Conservation (phyloP, 2,113 vertebrate species). For the Saccopteryx leptura region DNA sequence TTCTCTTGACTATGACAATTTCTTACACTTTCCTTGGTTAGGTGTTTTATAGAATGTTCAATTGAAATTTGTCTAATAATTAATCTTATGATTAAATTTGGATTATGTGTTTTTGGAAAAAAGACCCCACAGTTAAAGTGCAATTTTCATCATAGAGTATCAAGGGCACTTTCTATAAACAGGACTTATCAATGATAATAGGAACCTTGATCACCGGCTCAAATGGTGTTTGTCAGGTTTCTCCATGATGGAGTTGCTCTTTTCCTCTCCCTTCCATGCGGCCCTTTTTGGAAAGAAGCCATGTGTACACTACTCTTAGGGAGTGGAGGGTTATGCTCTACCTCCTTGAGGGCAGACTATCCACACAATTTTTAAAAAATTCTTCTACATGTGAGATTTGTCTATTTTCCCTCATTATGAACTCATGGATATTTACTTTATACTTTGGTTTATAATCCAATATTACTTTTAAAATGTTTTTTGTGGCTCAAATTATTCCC, state of each 20-base stretch:
- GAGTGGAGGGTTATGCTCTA: neutral
- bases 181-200: neutral
- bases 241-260: neutral
- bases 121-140: neutral
- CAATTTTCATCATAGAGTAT: neutral
- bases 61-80: neutral
- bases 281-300: neutral
- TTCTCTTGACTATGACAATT: neutral
- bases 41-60: slow-evolving; percentile 12
- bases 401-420: neutral
- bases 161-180: neutral
- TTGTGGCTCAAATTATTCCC: neutral
- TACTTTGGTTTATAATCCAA: neutral
- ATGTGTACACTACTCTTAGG: neutral
- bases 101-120: neutral
- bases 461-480: neutral
- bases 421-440: neutral
- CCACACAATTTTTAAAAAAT: neutral
- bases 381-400: neutral
- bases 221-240: neutral
- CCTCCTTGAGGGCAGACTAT: neutral
- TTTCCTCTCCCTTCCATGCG: neutral
- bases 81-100: neutral
- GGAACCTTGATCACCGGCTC: neutral
- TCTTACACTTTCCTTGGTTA: neutral